phyloP scores from a whole-genome alignment of 2,888 invertebrate species.

The Frankliniella fusca region DNA sequence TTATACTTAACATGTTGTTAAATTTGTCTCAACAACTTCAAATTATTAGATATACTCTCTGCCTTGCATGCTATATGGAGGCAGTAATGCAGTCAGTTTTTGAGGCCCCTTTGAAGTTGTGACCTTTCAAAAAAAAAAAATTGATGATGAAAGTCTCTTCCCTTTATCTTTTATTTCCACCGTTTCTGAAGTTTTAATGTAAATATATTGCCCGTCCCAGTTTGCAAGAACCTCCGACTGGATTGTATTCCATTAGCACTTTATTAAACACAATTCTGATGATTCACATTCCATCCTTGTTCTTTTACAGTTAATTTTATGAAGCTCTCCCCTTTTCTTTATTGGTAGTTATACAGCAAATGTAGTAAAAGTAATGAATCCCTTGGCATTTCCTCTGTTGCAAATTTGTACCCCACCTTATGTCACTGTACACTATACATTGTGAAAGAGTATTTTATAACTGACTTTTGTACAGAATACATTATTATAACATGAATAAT shows the following conservation, averaged over 20 bases:
- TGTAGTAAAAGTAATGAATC: slow-evolving; percentile 13
- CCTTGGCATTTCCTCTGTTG: slow-evolving; percentile 31
- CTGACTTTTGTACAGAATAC: slow-evolving; percentile 46
- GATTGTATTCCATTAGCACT: slow-evolving; percentile 35
- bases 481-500: slow-evolving; percentile 39
- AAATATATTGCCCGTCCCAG: background rate
- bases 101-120: too few relatives aligned
- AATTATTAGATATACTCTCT: too few relatives aligned
- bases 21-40: too few relatives aligned
- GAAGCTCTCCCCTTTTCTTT: slow-evolving; percentile 1
- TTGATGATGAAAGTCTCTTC: background rate
- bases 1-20: too few relatives aligned
- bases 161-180: background rate
- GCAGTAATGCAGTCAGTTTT: too few relatives aligned
- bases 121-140: too few relatives aligned
- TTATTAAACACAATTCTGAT: background rate
- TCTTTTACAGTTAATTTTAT: slow-evolving; percentile 28
- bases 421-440: slow-evolving; percentile 43
- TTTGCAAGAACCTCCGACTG: background rate
- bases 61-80: too few relatives aligned
- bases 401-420: slow-evolving; percentile 42
- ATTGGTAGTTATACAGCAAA: background rate
- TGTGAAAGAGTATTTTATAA: slow-evolving; percentile 45
- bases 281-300: slow-evolving; percentile 10
- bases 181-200: background rate